A percentile compares a stretch with the other conserved stretches of the same genome.
Conservation (phyloP, 2,888 invertebrate genomes). For the Graphium colonna region DNA sequence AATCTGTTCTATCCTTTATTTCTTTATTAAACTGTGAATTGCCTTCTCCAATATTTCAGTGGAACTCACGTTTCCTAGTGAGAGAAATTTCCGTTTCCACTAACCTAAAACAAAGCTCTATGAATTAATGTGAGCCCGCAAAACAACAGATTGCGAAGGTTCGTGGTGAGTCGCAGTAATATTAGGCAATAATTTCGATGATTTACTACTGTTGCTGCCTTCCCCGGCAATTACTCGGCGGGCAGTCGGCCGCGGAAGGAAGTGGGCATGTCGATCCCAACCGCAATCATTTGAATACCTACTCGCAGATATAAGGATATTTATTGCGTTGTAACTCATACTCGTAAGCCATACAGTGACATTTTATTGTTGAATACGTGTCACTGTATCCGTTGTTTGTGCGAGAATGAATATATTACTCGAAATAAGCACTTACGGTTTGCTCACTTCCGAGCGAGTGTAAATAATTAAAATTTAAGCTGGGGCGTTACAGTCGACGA, state of each 20-base stretch:
- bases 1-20: too few species aligned
- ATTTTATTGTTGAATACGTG: slow-evolving; percentile 60
- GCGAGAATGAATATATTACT: slow-evolving; percentile 52
- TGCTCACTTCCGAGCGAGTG: slow-evolving; percentile 1
- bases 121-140: slow-evolving; percentile 55
- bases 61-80: not conserved
- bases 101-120: slow-evolving; percentile 58
- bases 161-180: slow-evolving; percentile 56
- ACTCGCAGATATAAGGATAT: slow-evolving; percentile 60
- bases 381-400: slow-evolving; percentile 53
- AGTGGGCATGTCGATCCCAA: slow-evolving; percentile 68
- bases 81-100: slow-evolving; percentile 40
- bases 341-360: slow-evolving; percentile 48
- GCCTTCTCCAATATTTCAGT: not conserved
- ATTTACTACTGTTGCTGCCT: slow-evolving; percentile 65
- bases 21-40: too few species aligned
- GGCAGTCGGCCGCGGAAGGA: slow-evolving; percentile 69
- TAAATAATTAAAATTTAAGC: not conserved
- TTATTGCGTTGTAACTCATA: slow-evolving; percentile 70
- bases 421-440: slow-evolving; percentile 14
- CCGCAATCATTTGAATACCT: slow-evolving; percentile 76
- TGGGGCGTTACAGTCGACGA: not conserved
- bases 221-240: slow-evolving; percentile 73
- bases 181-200: slow-evolving; percentile 77
- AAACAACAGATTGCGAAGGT: slow-evolving; percentile 64